Base-by-base conservation (phyloP, 2,797 vertebrate genomes). In the Benthosema pterotum region DNA sequence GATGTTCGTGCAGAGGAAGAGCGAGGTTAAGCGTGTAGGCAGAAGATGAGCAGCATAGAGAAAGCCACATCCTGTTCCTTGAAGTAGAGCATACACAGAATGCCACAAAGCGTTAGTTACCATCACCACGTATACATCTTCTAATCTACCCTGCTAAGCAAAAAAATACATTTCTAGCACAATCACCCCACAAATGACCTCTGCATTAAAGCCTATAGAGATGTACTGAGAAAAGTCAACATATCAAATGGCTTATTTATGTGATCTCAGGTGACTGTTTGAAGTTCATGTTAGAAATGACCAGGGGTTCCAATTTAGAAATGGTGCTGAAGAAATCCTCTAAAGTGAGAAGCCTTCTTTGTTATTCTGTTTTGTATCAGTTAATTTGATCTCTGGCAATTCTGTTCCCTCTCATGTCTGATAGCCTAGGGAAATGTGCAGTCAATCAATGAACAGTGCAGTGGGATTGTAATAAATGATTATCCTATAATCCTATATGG, bases 11-110 rank as follows among this genome's bases (percentile, higher is more conserved):
- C 60, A 58, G 50, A 63, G 53, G 12, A 4, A 14, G 19, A 22
- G 25, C 32, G 16, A 8, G 12, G 3, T 15, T n/a, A n/a, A n/a
- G 45, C 2, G 3, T 17, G 49, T 18, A 43, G 5, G 13, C 49
- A 45, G 49, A 64, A 16, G 18, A 28, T 1, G 50, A 52, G 57
- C 45, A 13, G 42, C 2, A 75, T 59, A 60, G 46, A 83, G 71
- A 86, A 83, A 87, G 82, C 57, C 92, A 79, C 91, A 89, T 93
- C 93, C 93, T 91, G 85, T 91, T 90, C 69, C 62, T 67, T 73
- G 82, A 82, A 88, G 74, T 68, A 59, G 43, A 16, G 70, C 64
- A 63, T 70, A 81, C 55, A 14, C 56, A 52, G 42, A 3, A 42
- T 54, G 11, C 52, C 62, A 17, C 68, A 63, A 77, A 67, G 64